Conservation (phyloP, 2,888 invertebrate genomes). For the Dasypolia templi region DNA sequence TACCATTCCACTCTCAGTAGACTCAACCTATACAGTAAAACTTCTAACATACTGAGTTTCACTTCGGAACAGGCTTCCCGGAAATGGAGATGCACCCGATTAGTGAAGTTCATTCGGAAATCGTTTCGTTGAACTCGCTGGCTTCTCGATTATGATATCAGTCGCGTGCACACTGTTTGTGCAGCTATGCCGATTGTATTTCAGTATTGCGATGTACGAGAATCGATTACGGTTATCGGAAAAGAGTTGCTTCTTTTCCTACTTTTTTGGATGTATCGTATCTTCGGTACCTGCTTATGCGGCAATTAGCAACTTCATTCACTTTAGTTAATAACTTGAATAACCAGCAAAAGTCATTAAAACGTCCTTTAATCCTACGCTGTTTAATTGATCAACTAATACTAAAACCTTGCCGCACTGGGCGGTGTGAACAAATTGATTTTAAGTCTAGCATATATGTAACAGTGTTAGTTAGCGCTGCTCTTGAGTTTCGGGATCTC, state of each 20-base stretch:
- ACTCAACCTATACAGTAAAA: not conserved
- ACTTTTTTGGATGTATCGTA: conserved; percentile 4
- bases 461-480: conserved; percentile 46
- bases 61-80: conserved; percentile 32
- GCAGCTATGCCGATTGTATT: conserved; percentile 30
- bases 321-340: not conserved
- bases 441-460: conserved; percentile 47
- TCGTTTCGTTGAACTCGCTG: conserved; percentile 39
- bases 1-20: not conserved
- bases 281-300: not conserved
- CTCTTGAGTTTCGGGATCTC: conserved; percentile 63
- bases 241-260: not conserved
- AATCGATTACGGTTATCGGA: conserved; percentile 26
- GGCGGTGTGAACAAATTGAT: conserved; percentile 45
- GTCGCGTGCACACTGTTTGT: conserved; percentile 40
- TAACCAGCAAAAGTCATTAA: conserved; percentile 17
- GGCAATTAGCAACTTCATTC: not conserved
- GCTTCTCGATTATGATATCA: conserved; percentile 45
- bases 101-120: conserved; percentile 44
- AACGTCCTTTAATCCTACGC: conserved; percentile 6
- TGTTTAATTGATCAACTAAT: conserved; percentile 26
- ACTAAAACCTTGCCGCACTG: conserved; percentile 33
- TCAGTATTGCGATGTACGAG: conserved; percentile 6
- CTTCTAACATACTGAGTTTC: conserved; percentile 9
- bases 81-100: conserved; percentile 53